Evolutionary conservation across 2,113 vertebrate species (phyloP).

Genomic region (Prionailurus viverrinus): DNA sequence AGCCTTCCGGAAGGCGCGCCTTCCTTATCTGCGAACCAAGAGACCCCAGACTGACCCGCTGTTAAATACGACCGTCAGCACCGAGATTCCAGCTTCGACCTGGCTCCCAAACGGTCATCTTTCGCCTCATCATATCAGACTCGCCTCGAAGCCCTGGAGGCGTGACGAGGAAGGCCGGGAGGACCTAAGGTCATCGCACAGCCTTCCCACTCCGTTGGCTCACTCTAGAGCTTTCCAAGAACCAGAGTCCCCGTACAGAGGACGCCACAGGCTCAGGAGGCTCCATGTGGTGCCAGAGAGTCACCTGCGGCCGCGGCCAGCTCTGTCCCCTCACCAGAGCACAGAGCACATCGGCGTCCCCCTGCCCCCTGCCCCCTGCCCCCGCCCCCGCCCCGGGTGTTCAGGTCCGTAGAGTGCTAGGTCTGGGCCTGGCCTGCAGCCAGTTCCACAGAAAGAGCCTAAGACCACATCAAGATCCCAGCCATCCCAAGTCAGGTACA

Average conservation of each 20-base stretch:
- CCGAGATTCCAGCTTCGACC: rapidly evolving
- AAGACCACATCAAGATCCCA: rapidly evolving
- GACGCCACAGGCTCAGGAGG: not conserved
- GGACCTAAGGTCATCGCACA: not conserved
- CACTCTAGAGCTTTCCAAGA: not conserved
- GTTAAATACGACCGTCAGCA: rapidly evolving
- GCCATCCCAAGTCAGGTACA: not conserved
- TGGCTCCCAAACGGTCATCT: not conserved
- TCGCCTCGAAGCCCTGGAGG: not conserved
- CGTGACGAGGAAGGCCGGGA: not conserved
- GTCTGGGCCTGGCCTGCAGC: not conserved
- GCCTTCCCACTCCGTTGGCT: not conserved
- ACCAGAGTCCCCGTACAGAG: too few species aligned
- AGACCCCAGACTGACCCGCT: not conserved
- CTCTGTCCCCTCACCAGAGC: not conserved
- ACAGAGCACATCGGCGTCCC: not conserved
- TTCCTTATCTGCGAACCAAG: rapidly evolving
- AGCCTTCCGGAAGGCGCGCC: not conserved
- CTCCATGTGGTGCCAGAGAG: not conserved
- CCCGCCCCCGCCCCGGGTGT: not conserved
- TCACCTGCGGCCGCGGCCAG: not conserved
- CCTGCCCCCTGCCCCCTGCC: too few species aligned
- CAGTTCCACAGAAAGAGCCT: not conserved
- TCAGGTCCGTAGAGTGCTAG: rapidly evolving
- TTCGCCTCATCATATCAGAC: not conserved